phyloP scores from a whole-genome alignment of 2,888 invertebrate species.

The Eupelmus urozonus region DNA sequence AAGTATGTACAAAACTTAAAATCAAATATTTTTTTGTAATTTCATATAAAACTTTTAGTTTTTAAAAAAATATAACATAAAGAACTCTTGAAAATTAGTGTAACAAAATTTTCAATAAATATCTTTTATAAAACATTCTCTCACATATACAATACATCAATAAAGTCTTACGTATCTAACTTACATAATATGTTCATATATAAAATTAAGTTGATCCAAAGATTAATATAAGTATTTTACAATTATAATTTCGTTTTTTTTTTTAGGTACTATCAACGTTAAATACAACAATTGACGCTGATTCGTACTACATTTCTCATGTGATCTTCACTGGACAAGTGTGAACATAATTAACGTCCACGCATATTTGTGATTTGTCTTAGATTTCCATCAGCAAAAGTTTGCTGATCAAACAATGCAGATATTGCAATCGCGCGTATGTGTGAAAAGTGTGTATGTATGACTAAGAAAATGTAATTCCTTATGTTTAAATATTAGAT shows the following conservation, averaged over 20 bases:
- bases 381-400: conserved; percentile 47
- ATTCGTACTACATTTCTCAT: conserved; percentile 56
- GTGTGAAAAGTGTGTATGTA: conserved; percentile 52
- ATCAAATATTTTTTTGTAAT: neutral
- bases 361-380: conserved; percentile 54
- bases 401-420: conserved; percentile 41
- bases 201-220: neutral
- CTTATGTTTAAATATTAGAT: conserved; percentile 59
- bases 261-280: conserved; percentile 54
- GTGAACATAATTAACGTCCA: conserved; percentile 50
- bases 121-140: conserved; percentile 22
- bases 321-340: conserved; percentile 54
- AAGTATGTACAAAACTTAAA: neutral
- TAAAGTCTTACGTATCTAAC: conserved; percentile 1
- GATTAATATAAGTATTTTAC: neutral
- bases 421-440: conserved; percentile 37
- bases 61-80: neutral
- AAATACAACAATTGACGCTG: conserved; percentile 49
- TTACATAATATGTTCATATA: no score
- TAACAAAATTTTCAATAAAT: conserved; percentile 20
- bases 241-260: conserved; percentile 31
- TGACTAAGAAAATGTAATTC: conserved; percentile 52
- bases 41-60: neutral
- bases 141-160: conserved; percentile 29
- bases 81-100: neutral